Evolutionary conservation across 30 jellyfish, hydroid and myxozoan genomes (phyloP).

Genomic region (Mastigias papua): DNA sequence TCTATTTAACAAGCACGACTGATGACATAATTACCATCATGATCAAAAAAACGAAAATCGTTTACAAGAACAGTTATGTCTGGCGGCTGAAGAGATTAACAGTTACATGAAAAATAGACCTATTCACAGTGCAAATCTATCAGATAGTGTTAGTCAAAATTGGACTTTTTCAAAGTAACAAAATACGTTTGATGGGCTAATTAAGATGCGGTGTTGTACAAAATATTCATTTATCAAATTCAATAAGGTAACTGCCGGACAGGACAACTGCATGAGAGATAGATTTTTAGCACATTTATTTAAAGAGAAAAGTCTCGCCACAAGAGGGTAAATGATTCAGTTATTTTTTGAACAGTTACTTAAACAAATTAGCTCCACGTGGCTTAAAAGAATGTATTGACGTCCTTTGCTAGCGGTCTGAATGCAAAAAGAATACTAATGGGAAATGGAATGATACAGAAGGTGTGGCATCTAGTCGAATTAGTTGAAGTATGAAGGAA

Average conservation of each 20-base stretch:
- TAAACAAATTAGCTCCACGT: no score
- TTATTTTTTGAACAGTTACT: no score
- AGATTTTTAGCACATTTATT: no score
- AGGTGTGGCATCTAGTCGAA: no score
- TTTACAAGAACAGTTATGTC: conserved; percentile 34
- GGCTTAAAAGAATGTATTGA: no score
- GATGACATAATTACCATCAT: not conserved
- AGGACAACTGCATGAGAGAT: no score
- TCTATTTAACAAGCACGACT: not conserved
- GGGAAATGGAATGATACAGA: no score
- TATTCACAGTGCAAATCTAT: not conserved
- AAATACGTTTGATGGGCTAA: conserved; percentile 4
- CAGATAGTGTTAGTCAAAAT: not conserved
- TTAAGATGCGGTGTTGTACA: not conserved
- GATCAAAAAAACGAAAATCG: not conserved
- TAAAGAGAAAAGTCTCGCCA: no score
- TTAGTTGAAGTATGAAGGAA: no score
- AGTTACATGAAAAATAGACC: conserved; percentile 1
- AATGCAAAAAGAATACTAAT: no score
- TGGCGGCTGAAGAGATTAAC: conserved; percentile 16
- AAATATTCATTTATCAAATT: conserved; percentile 2
- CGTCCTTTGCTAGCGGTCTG: no score
- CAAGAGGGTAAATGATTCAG: no score
- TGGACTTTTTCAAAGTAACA: not conserved
- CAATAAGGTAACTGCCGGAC: not conserved